Evolutionary conservation across 2,888 invertebrate species (phyloP).

Genomic region (Lobophora halterata): DNA sequence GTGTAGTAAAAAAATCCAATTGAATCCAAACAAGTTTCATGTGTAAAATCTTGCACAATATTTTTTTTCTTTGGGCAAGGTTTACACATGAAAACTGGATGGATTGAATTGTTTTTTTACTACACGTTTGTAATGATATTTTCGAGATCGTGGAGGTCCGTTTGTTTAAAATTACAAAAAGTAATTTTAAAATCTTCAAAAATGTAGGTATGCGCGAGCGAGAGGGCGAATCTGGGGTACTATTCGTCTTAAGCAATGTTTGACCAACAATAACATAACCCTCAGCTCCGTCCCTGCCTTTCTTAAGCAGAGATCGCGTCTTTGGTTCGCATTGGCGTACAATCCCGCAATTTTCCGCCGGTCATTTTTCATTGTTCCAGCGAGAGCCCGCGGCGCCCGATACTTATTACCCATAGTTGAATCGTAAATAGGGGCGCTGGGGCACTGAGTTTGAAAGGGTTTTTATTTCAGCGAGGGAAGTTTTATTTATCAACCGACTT

Average conservation of each 20-base stretch:
- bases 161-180: no score
- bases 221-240: no score
- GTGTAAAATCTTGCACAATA: no score
- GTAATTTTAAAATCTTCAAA: no score
- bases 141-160: no score
- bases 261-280: background rate
- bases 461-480: slow-evolving; percentile 19
- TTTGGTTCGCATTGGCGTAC: slow-evolving; percentile 55
- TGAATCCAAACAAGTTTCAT: no score
- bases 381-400: slow-evolving; percentile 39
- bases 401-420: slow-evolving; percentile 61
- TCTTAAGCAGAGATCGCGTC: slow-evolving; percentile 51
- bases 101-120: no score
- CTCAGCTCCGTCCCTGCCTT: slow-evolving; percentile 44
- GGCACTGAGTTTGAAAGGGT: slow-evolving; percentile 34
- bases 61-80: no score
- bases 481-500: background rate
- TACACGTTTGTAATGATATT: no score
- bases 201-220: no score
- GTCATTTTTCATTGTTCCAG: slow-evolving; percentile 77
- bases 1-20: no score
- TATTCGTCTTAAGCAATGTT: background rate
- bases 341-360: slow-evolving; percentile 77
- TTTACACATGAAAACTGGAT: no score
- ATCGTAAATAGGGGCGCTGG: slow-evolving; percentile 40